These are phyloP conservation scores for Ctenoplectra terminalis DNA, from an alignment of 1,140 invertebrate species.

Conservation along the genomic window DNA sequence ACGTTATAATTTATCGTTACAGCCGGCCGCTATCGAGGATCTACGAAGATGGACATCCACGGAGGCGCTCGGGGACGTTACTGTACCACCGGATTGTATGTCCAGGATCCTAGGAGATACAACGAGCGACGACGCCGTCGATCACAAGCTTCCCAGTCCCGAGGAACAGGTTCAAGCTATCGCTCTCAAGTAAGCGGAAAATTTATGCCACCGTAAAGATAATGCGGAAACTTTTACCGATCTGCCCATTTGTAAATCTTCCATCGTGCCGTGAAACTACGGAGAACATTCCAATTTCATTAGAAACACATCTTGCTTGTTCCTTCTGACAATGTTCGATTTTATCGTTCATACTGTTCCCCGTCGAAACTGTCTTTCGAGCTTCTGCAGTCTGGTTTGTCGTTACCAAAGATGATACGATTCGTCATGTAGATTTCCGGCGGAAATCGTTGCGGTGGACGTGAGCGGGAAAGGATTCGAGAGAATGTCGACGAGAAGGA, in stretches of 20 bases:
- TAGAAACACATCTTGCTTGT: not conserved
- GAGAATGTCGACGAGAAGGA: conserved; percentile 91
- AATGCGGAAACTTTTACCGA: conserved; percentile 26
- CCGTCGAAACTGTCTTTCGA: not conserved
- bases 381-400: not conserved
- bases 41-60: conserved; percentile 92
- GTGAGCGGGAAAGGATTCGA: conserved; percentile 93
- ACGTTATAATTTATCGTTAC: conserved; percentile 41
- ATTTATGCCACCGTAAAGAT: conserved; percentile 48
- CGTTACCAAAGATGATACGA: not conserved
- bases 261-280: not conserved
- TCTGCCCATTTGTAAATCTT: not conserved
- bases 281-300: not conserved
- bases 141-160: conserved; percentile 91
- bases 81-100: conserved; percentile 89
- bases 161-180: conserved; percentile 91
- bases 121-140: conserved; percentile 87
- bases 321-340: not conserved
- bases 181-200: conserved; percentile 88
- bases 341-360: not conserved
- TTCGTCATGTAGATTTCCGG: conserved; percentile 87
- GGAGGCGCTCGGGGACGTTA: conserved; percentile 92
- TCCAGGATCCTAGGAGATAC: conserved; percentile 83
- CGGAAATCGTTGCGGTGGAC: conserved; percentile 93
- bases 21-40: conserved; percentile 91